phyloP scores from a whole-genome alignment of 1,140 invertebrate species.

The Colletes latitarsis region DNA sequence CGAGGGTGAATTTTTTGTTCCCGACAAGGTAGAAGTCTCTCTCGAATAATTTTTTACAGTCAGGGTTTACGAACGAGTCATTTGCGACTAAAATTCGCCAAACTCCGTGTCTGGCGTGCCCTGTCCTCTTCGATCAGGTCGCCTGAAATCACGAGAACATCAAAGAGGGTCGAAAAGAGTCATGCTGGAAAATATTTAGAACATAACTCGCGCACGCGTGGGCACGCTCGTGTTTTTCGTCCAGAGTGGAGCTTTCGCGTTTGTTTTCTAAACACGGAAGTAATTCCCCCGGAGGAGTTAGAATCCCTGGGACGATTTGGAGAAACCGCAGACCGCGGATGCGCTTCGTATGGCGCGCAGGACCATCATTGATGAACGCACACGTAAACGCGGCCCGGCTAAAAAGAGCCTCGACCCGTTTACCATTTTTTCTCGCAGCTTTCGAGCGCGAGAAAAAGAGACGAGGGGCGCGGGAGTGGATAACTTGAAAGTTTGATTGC shows the following conservation, averaged over 20 bases:
- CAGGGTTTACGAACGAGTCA: too few species aligned
- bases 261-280: constrained; percentile 66
- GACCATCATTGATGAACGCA: not conserved
- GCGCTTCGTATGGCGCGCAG: not conserved
- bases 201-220: not conserved
- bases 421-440: constrained; percentile 3
- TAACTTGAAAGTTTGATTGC: constrained; percentile 15
- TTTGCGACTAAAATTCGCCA: too few species aligned
- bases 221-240: constrained; percentile 5
- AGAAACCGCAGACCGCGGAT: constrained; percentile 41
- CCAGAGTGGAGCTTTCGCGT: constrained; percentile 1
- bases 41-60: too few species aligned
- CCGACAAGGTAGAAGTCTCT: too few species aligned
- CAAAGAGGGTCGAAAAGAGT: not conserved
- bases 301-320: constrained; percentile 3
- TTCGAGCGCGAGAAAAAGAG: not conserved
- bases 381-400: not conserved
- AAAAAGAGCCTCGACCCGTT: constrained; percentile 34
- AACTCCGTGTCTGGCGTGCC: too few species aligned
- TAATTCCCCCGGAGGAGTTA: constrained; percentile 37
- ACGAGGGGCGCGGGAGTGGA: not conserved
- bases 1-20: too few species aligned
- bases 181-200: constrained; percentile 31
- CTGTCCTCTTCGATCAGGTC: too few species aligned
- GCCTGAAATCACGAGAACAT: too few species aligned